Percentiles rank a stretch among this genome's conserved stretches.
phyloP scores from a whole-genome alignment of 2,888 invertebrate species.

The Julus scanicus region DNA sequence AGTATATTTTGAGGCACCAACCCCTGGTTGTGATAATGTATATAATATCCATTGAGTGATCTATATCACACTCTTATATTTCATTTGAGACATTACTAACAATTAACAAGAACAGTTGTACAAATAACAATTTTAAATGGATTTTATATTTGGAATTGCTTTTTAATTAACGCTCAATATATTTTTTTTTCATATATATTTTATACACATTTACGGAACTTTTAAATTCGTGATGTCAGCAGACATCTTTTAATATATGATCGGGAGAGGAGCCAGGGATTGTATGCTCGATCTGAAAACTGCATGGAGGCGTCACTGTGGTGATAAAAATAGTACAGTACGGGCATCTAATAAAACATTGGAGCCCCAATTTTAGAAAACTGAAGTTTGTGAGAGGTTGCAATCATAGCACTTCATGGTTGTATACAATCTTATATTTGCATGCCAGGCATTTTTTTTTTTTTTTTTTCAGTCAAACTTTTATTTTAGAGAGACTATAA shows the following conservation, averaged over 20 bases:
- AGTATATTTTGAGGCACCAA: slow-evolving; percentile 19
- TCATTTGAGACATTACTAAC: slow-evolving; percentile 29
- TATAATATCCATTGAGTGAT: neutral
- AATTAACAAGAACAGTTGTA: slow-evolving; percentile 30
- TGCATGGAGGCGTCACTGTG: neutral
- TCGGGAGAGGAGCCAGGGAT: neutral
- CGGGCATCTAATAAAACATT: neutral
- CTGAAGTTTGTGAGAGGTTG: neutral
- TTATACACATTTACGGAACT: slow-evolving; percentile 12
- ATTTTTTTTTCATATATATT: neutral
- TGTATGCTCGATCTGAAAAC: neutral
- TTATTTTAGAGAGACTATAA: neutral
- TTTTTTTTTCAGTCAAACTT: neutral
- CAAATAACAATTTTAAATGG: slow-evolving; percentile 27
- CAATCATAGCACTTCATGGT: slow-evolving; percentile 4
- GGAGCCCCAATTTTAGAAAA: neutral
- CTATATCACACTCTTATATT: slow-evolving; percentile 7
- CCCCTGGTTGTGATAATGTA: slow-evolving; percentile 20
- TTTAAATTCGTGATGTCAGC: neutral
- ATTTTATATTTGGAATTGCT: neutral
- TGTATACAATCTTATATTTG: neutral
- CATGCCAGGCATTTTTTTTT: neutral
- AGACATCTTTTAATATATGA: neutral
- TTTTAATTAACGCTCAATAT: slow-evolving; percentile 38
- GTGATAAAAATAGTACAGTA: neutral